phyloP scores from a whole-genome alignment of 1,140 invertebrate species.

The Drosophila teissieri region DNA sequence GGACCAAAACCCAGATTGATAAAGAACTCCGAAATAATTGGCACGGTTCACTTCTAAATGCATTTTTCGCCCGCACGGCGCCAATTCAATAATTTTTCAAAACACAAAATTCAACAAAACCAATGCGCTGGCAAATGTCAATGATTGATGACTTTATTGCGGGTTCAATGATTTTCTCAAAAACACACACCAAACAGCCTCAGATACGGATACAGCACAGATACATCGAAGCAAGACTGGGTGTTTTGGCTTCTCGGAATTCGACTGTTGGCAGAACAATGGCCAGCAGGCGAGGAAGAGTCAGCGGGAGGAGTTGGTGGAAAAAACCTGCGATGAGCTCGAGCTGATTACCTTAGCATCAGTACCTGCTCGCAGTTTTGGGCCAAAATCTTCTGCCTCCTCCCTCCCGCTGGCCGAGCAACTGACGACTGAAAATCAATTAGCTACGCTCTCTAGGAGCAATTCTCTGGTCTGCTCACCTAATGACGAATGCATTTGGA shows the following conservation, averaged over 20 bases:
- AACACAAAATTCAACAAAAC: constrained; percentile 40
- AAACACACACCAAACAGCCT: constrained; percentile 51
- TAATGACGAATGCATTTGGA: constrained; percentile 73
- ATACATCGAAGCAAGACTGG: constrained; percentile 51
- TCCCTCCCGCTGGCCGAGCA: constrained; percentile 43
- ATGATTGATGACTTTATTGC: constrained; percentile 84
- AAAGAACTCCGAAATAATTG: background rate
- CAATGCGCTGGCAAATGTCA: constrained; percentile 80
- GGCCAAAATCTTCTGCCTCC: constrained; percentile 29
- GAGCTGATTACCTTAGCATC: constrained; percentile 70
- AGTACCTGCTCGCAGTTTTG: constrained; percentile 54
- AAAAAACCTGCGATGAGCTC: constrained; percentile 74
- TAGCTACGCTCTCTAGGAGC: constrained; percentile 66
- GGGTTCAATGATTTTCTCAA: constrained; percentile 81
- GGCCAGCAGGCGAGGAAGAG: constrained; percentile 24
- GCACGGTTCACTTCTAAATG: constrained; percentile 10
- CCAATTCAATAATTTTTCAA: constrained; percentile 76
- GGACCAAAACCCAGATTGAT: too few relatives aligned
- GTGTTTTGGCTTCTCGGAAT: constrained; percentile 76
- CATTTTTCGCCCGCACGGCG: constrained; percentile 45
- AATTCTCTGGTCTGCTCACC: constrained; percentile 33
- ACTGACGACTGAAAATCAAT: constrained; percentile 73
- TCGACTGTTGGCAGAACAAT: constrained; percentile 62
- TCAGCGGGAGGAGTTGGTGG: constrained; percentile 42
- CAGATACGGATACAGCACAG: constrained; percentile 20